Percentiles rank a stretch among this genome's conserved stretches.
Conservation (phyloP, 2,888 invertebrate genomes). For the Epinotia ramella region DNA sequence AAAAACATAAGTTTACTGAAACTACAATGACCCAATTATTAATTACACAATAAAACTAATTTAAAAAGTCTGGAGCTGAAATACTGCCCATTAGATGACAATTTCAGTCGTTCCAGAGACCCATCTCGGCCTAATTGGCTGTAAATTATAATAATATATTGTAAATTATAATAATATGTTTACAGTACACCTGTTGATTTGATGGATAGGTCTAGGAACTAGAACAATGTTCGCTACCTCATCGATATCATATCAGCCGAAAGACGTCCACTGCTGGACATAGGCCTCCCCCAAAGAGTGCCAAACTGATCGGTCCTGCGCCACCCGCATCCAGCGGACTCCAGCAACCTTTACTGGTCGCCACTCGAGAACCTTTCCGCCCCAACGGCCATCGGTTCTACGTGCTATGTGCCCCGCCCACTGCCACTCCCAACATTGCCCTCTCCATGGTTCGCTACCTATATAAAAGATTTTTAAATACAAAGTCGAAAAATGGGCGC, state of each 20-base stretch:
- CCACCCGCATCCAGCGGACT: too few species aligned
- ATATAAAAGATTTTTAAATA: neutral
- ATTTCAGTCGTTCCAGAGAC: slow-evolving; percentile 34
- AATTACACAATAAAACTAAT: slow-evolving; percentile 35
- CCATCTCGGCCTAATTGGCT: slow-evolving; percentile 40
- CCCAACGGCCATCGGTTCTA: too few species aligned
- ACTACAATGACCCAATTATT: slow-evolving; percentile 30
- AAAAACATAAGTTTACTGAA: neutral
- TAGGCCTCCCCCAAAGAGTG: too few species aligned
- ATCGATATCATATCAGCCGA: too few species aligned
- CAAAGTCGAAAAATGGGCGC: neutral
- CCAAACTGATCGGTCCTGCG: too few species aligned
- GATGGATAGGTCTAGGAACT: slow-evolving; percentile 22
- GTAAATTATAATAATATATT: slow-evolving; percentile 41
- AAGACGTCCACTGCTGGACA: too few species aligned
- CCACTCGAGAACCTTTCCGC: too few species aligned
- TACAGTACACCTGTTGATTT: slow-evolving; percentile 32
- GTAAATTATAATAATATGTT: slow-evolving; percentile 37
- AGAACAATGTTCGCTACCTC: too few species aligned
- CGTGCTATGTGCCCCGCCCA: too few species aligned
- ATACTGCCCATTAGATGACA: slow-evolving; percentile 39
- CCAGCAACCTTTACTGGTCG: too few species aligned
- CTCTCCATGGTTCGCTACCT: too few species aligned
- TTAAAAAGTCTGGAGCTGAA: slow-evolving; percentile 35
- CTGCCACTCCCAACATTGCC: too few species aligned